Evolutionary conservation across 2,888 invertebrate species (phyloP).

Genomic region (Drosophila pseudotakahashii): DNA sequence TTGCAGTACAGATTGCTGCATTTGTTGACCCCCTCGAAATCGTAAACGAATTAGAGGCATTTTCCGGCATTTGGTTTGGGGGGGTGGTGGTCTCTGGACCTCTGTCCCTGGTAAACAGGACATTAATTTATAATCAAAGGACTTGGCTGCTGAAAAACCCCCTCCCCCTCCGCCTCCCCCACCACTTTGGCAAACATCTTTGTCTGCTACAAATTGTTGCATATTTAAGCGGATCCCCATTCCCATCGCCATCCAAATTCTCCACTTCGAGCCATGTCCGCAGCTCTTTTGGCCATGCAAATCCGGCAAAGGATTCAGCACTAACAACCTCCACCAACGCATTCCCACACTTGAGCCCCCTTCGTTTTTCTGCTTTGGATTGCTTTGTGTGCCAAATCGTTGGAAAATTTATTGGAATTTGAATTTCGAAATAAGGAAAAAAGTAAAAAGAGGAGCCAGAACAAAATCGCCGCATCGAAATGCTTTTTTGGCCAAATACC

Average conservation of each 20-base stretch:
- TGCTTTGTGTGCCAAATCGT: slow-evolving; percentile 72
- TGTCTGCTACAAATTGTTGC: slow-evolving; percentile 71
- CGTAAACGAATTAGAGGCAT: slow-evolving; percentile 38
- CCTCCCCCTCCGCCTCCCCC: background rate
- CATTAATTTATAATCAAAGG: slow-evolving; percentile 77
- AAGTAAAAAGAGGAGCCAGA: slow-evolving; percentile 2
- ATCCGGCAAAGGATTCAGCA: slow-evolving; percentile 38
- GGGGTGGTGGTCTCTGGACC: too few relatives aligned
- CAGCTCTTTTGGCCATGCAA: slow-evolving; percentile 40
- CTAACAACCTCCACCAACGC: slow-evolving; percentile 20
- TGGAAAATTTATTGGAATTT: slow-evolving; percentile 78
- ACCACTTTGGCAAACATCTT: slow-evolving; percentile 52
- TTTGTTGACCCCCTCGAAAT: slow-evolving; percentile 10
- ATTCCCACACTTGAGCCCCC: slow-evolving; percentile 17
- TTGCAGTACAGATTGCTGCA: slow-evolving; percentile 29
- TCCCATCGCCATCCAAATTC: slow-evolving; percentile 10
- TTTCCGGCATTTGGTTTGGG: slow-evolving; percentile 23
- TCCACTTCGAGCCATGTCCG: slow-evolving; percentile 24
- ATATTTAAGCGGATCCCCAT: slow-evolving; percentile 56
- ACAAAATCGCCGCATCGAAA: slow-evolving; percentile 67
- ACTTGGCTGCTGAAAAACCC: slow-evolving; percentile 14
- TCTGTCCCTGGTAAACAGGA: slow-evolving; percentile 57
- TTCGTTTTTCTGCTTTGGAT: slow-evolving; percentile 32
- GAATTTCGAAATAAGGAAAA: slow-evolving; percentile 68
- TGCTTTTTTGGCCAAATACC: slow-evolving; percentile 66